Conservation (phyloP, 2,113 vertebrate genomes). For the Carassius auratus region DNA sequence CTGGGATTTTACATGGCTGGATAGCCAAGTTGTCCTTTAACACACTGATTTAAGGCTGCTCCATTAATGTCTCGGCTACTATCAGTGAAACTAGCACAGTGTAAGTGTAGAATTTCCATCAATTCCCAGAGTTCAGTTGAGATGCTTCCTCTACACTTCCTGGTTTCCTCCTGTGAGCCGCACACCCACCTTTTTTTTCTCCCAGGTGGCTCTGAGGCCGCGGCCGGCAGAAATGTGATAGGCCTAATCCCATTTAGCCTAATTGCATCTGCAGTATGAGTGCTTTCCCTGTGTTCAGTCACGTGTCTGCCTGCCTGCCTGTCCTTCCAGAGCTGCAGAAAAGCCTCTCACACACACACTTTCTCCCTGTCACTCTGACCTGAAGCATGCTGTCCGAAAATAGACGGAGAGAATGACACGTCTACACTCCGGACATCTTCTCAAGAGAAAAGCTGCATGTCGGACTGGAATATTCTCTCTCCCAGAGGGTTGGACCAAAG, state of each 20-base stretch:
- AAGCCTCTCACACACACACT: constrained; percentile 15
- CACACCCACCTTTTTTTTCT: constrained; percentile 35
- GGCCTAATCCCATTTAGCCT: constrained; percentile 84
- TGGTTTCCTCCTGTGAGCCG: constrained; percentile 39
- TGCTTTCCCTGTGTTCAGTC: constrained; percentile 71
- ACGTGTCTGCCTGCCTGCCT: constrained; percentile 65
- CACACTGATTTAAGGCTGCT: not conserved
- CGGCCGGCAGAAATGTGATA: constrained; percentile 80
- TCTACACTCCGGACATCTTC: constrained; percentile 43
- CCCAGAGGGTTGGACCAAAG: constrained; percentile 15
- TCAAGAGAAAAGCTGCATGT: constrained; percentile 57
- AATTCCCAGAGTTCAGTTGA: constrained; percentile 42
- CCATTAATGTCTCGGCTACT: constrained; percentile 5
- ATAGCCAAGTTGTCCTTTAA: not conserved
- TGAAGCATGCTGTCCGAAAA: constrained; percentile 41
- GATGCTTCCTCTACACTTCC: constrained; percentile 39
- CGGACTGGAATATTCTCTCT: constrained; percentile 57
- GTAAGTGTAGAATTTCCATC: constrained; percentile 24
- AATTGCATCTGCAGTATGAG: constrained; percentile 79
- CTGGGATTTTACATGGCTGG: constrained; percentile 9
- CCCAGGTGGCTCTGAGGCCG: constrained; percentile 76
- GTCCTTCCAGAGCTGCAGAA: constrained; percentile 25
- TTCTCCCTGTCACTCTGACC: constrained; percentile 49
- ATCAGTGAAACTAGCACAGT: constrained; percentile 21
- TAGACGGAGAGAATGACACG: constrained; percentile 41